Conservation (phyloP, 2,797 vertebrate species). For the Phataginus tetradactyla region DNA sequence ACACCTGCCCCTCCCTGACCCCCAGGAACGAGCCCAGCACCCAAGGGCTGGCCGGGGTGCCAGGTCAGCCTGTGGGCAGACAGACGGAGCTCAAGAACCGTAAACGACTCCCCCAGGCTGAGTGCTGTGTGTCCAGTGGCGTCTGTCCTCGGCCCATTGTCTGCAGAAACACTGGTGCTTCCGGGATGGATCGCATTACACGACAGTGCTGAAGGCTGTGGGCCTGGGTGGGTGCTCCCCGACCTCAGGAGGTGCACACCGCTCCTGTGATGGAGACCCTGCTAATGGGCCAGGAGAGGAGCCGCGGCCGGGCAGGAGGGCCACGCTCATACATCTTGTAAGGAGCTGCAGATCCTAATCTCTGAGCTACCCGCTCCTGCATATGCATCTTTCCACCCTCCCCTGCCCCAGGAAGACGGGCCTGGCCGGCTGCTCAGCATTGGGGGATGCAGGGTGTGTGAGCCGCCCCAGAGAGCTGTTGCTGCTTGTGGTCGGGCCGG, state of each 20-base stretch:
- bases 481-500: rapidly evolving
- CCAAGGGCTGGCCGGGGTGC: constrained; percentile 66
- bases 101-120: too few relatives aligned
- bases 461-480: neutral
- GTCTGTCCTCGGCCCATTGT: constrained; percentile 85
- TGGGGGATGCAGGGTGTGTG: neutral
- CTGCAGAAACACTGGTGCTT: constrained; percentile 79
- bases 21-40: constrained; percentile 38
- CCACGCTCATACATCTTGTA: constrained; percentile 87
- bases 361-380: constrained; percentile 83
- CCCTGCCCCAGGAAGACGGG: neutral
- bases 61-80: constrained; percentile 79
- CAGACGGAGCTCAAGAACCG: constrained; percentile 61
- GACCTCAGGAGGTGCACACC: constrained; percentile 81
- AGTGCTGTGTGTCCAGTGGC: neutral
- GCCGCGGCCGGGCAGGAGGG: constrained; percentile 81
- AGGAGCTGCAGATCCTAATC: constrained; percentile 88
- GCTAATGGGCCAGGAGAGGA: constrained; percentile 91
- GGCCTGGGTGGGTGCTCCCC: constrained; percentile 88
- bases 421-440: neutral
- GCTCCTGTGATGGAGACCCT: constrained; percentile 86
- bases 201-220: constrained; percentile 84
- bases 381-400: constrained; percentile 69
- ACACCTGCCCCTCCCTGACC: constrained; percentile 44
- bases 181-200: constrained; percentile 88